A percentile compares a stretch with the other conserved stretches of the same genome.
These are phyloP conservation scores for Drosophila ohnishii DNA, from an alignment of 1,140 invertebrate genomes.

Conservation along the genomic window DNA sequence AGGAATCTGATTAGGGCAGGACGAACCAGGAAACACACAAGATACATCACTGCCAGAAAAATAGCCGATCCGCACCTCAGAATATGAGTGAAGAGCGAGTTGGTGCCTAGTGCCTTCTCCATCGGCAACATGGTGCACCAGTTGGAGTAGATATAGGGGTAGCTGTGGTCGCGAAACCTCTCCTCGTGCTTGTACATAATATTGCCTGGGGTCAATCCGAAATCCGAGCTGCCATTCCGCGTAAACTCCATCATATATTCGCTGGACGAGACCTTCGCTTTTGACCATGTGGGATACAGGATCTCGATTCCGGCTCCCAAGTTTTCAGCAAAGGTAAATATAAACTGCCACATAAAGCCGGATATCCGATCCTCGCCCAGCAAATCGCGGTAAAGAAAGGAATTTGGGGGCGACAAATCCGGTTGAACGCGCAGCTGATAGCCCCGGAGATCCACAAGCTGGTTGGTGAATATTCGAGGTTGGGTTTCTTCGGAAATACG, in stretches of 20 bases:
- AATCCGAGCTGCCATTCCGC: constrained; percentile 44
- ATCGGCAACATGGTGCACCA: constrained; percentile 64
- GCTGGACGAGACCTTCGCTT: background rate
- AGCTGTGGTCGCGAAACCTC: constrained; percentile 37
- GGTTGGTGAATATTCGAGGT: constrained; percentile 20
- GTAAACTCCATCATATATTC: constrained; percentile 46
- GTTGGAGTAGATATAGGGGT: constrained; percentile 24
- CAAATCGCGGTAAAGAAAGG: constrained; percentile 26
- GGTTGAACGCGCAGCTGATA: constrained; percentile 35
- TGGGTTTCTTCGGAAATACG: background rate
- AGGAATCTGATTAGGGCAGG: background rate
- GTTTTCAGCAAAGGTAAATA: constrained; percentile 25
- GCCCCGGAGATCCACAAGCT: constrained; percentile 33
- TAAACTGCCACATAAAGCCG: constrained; percentile 53
- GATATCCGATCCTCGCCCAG: constrained; percentile 18
- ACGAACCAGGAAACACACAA: background rate
- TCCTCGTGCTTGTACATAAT: background rate
- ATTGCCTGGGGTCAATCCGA: constrained; percentile 30
- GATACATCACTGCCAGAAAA: constrained; percentile 3
- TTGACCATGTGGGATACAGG: constrained; percentile 17
- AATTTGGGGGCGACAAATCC: constrained; percentile 48
- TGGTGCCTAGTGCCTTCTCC: constrained; percentile 24
- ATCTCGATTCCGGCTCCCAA: constrained; percentile 8
- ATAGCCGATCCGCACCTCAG: constrained; percentile 1
- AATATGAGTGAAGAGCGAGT: constrained; percentile 19